Evolutionary conservation across 2,113 vertebrate genomes (phyloP), one percentile per base, ranked within the genome.

Genomic region (Hippolais icterina): DNA sequence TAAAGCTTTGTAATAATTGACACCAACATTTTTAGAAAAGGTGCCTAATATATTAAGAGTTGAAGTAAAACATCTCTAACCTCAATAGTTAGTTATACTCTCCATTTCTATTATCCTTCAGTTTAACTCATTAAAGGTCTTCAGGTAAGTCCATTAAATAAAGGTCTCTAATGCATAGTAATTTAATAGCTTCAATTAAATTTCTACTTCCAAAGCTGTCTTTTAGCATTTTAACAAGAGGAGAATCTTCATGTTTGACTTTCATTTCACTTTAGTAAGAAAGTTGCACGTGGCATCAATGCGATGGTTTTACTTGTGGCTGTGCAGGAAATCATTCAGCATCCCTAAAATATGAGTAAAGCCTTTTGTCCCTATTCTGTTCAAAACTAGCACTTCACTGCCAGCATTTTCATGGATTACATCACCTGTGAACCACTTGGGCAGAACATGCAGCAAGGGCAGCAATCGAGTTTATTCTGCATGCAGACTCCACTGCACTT

Each of bases 91-190:
- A 71, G 31, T 71, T 81, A 75, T 5, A 52, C 21, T 64, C 49
- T 35, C 31, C 25, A 37, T 66, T 96, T 47, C 68, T 93, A 68
- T 75, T 81, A 88, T 33, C 44, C 68, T 66, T 83, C 71, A 77
- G 47, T 63, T 95, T 88, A 96, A 94, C 71, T 94, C 92, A 96
- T 91, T 94, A 78, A 70, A 92, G 47, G n/a, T 88, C 71, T 81
- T 75, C 76, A 93, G 53, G 54, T 83, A 89, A 89, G 24, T 90
- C 89, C 68, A 90, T 90, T 93, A 95, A 96, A 88, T 41, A 80
- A 96, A 90, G 69, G 80, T 81, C 90, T 93, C 83, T 50, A 87
- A 92, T 64, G 56, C 71, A 94, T 1, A 92, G 64, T 27, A 59
- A 92, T 83, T 94, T 78, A 94, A 87, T 53, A 83, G 60, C 31